Base-by-base conservation (phyloP, 1,140 invertebrate species). In the Pseudomyrmex gracilis region DNA sequence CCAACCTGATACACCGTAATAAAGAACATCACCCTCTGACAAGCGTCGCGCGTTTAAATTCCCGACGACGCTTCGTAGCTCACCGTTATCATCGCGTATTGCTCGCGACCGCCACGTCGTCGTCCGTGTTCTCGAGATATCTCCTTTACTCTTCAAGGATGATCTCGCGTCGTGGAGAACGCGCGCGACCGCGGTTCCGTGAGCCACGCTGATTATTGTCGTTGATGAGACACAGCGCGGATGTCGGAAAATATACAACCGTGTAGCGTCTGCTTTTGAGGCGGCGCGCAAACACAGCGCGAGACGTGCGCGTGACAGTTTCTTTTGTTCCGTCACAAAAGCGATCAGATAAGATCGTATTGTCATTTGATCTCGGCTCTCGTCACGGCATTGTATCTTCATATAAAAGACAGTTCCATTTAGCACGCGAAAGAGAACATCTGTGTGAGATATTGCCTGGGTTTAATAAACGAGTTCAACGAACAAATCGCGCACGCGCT, bases 1-100 rank as follows among this genome's bases (percentile, higher is more conserved):
- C 20, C 76, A 78, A 85, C 76, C 86, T 87, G 83, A 85, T 73
- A 88, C 76, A 34, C 34, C 34, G 34, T 34, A 83, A 55, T 88
- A 88, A 88, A 82, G 85, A 87, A 83, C 76, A 47, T 10, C 63
- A 7, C 51, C 24, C 45, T 10, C 10, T 24, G 74, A 78, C 74
- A 68, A 34, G 63, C 24, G 58, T 51, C 64, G 51, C 20, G 49
- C 53, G 53, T 78, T 78, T 78, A 78, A 78, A 78, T 58, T 70
- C 53, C 76, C 47, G 53, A 20, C 51, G 64, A 4, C 64, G 53
- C 64, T 58, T 78, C 51, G 51, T 70, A 78, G 58, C 22, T 78
- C 51, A 68, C 4, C 64, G 74, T 68, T 78, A 78, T 57, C 76
- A 64, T 17, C 43, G 57, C 57, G 73, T n/a, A 24, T 70, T 34